Evolutionary conservation across 2,888 invertebrate genomes (phyloP), one percentile per base, ranked within the genome.

Genomic region (Bombylius major): DNA sequence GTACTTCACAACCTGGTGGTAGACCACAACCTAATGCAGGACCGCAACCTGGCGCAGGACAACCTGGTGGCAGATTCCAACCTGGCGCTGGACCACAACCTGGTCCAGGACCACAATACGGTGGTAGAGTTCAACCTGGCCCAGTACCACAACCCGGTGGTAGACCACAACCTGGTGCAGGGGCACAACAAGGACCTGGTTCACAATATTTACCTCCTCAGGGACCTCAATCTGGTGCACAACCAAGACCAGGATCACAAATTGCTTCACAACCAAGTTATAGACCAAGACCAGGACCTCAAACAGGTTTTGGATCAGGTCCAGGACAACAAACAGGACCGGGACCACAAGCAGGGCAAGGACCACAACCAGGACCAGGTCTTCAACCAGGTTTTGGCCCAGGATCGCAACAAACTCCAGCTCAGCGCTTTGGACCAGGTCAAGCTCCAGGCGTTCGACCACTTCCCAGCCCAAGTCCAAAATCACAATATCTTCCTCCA

Each of bases 61-160:
- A 51, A 23, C 49, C 34, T 12, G 45, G 47, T 5, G 49, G 54
- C 5, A 51, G 45, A 5, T 42, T 64, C 5, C 65, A 58, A 47
- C 52, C 47, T 23, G 61, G 62, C 0, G 63, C 62, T 5, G 60
- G 50, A 1, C 60, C 61, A 32, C 13, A 14, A 8, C 36, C 48
- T 39, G 33, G 34, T n/a, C 50, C 56, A 32, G 34, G 48, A 4
- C 47, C 42, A 39, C n/a, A 13, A n/a, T n/a, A n/a, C 13, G 58
- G 50, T 3, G 12, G 44, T 4, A 14, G 14, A 14, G 6, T 11
- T n/a, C 14, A 14, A 6, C 23, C 39, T 14, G 12, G 44, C 4
- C 31, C 23, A 14, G n/a, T n/a, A 7, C 14, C 32, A 6, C 23
- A 31, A 47, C 47, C 47, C 4, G 39, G 39, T 11, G 8, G 5